phyloP scores from a whole-genome alignment of 2,888 invertebrate genomes.

The Trilocha varians region DNA sequence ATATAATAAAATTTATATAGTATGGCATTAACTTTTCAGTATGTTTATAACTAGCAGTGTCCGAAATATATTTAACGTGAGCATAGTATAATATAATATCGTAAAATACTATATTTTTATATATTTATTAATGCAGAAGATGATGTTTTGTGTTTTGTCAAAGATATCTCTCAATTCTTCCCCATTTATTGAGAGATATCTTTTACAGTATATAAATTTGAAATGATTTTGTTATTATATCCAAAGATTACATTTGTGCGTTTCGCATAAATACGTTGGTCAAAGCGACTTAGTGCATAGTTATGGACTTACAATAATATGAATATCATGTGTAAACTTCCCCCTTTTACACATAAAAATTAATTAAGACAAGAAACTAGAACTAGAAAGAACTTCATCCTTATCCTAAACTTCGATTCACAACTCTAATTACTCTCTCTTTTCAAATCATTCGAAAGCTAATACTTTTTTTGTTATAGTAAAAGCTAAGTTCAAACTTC shows the following conservation, averaged over 20 bases:
- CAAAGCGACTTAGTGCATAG: conserved; percentile 56
- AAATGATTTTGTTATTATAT: neutral
- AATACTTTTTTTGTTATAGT: conserved; percentile 29
- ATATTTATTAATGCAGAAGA: conserved; percentile 28
- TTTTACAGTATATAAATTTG: neutral
- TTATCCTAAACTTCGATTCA: conserved; percentile 43
- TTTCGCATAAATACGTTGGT: conserved; percentile 43
- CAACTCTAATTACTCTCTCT: conserved; percentile 49
- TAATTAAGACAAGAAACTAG: conserved; percentile 27
- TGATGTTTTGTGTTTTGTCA: conserved; percentile 24
- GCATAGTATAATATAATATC: conserved; percentile 46
- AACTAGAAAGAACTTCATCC: conserved; percentile 26
- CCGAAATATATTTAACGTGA: conserved; percentile 62
- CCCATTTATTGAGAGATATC: conserved; percentile 63
- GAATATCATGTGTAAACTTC: conserved; percentile 62
- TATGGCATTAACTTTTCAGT: conserved; percentile 63
- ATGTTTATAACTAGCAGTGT: conserved; percentile 68
- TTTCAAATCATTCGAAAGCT: conserved; percentile 35
- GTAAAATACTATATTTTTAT: conserved; percentile 47
- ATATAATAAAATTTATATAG: conserved; percentile 69
- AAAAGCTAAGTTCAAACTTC: conserved; percentile 51
- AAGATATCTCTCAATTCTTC: conserved; percentile 63
- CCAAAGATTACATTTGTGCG: conserved; percentile 36
- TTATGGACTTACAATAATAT: conserved; percentile 24
- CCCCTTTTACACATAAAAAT: conserved; percentile 58